Evolutionary conservation across 1,140 invertebrate species (phyloP), one percentile per base, ranked within the genome.

Genomic region (Cydia strobilella): DNA sequence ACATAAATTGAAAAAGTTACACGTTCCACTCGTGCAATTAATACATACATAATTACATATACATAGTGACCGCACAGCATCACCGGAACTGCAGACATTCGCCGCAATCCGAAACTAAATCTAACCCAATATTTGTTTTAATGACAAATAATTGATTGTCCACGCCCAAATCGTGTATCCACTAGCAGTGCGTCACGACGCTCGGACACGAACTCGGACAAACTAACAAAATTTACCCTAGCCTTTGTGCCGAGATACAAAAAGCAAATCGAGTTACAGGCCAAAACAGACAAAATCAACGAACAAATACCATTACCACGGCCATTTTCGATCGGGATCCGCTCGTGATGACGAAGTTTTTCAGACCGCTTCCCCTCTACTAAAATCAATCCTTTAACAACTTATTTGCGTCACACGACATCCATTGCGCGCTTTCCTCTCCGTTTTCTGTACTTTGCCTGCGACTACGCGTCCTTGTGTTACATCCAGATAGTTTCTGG

Each of bases 211-310:
- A 80, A 69, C 48, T 59, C 31, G 5, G 27, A 25, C 35, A 59
- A 20, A 82, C 87, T 92, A 92, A 92, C 90, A 82, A 91, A 91
- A 87, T 92, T 92, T 92, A 87, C 80, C 82, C 82, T n/a, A 69
- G 82, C 83, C 82, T 87, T 92, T 91, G 89, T 91, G 79, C 62
- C 45, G 27, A 39, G 71, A 77, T 75, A 88, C 86, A 92, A 92
- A 92, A 92, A 92, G 85, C 89, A 91, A 93, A 93, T 93, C 90
- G 87, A 93, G 90, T 93, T 93, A 93, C 89, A 83, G 83, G 75
- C 74, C 85, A 86, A 90, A 93, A 90, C 86, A 89, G 89, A 91
- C 76, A 91, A 89, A 93, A 91, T 93, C 90, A 78, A 92, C 90
- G 84, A 87, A 92, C 88, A 91, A 91, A 91, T 82, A 90, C 82